Evolutionary conservation across 2,797 vertebrate species (phyloP), one percentile per base, ranked within the genome.

Genomic region (Squalus acanthias): DNA sequence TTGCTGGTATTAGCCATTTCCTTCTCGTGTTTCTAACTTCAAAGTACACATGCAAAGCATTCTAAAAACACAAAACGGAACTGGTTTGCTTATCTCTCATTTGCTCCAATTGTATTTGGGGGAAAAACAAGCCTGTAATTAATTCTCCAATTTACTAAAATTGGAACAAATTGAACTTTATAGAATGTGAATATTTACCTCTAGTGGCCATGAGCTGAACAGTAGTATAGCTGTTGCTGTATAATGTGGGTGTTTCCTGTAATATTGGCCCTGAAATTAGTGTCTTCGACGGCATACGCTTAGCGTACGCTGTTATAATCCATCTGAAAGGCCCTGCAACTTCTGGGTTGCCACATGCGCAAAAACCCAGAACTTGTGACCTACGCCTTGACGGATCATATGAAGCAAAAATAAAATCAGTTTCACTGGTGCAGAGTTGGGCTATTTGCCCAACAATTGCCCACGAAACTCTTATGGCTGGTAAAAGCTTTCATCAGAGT

Each of bases 1-100:
- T 24, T 94, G 39, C 67, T 94, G 67, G n/a, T 70, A 95, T 95
- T 95, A 95, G 67, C 93, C 39, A 95, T 72, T 95, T 95, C 93
- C 67, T 95, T 91, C 88, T 63, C 87, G 15, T 89, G 88, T 65
- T 91, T 91, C 88, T 65, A 65, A 91, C 93, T 70, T 95, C 67
- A 95, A 95, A 72, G 22, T 72, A 46, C 72, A 46, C 22, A 26
- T 50, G 63, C 67, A 95, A 70, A 72, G 67, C 67, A 72, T 72
- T 95, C 93, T 69, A 46, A 95, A 92, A 50, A 46, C 85, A 76
- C 53, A 70, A 29, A 50, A 95, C 46, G 67, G 65, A 95, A 95
- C 67, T 95, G 67, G 93, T 50, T 95, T 70, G 67, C 67, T 95
- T 95, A 95, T 95, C 93, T 88, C 46, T 70, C n/a, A 72, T 39